These are phyloP conservation scores for Sigmodon hispidus DNA, from an alignment of 2,113 vertebrate species.

Conservation along the genomic window DNA sequence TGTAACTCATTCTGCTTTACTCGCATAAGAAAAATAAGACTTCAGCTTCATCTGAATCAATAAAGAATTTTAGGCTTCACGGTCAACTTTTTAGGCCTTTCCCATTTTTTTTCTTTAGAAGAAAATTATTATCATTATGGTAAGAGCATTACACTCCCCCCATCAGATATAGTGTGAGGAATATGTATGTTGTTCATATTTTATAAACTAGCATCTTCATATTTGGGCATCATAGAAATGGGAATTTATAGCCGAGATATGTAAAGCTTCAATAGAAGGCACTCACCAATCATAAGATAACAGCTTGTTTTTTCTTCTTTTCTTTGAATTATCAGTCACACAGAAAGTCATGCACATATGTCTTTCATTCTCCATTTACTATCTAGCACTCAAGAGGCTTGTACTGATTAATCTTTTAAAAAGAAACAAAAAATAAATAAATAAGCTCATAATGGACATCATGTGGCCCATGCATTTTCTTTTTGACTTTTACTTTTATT, in stretches of 20 bases:
- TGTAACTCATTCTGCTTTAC: neutral
- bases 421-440: neutral
- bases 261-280: neutral
- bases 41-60: neutral
- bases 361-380: too few relatives aligned
- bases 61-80: neutral
- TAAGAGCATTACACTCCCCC: neutral
- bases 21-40: neutral
- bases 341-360: neutral
- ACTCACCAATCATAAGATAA: neutral
- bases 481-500: neutral
- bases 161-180: neutral
- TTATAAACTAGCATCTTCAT: neutral
- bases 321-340: neutral
- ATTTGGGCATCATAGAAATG: neutral
- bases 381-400: neutral
- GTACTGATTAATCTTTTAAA: neutral
- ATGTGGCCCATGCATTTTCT: rapidly evolving
- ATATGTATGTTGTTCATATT: neutral
- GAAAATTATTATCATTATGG: neutral
- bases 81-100: neutral
- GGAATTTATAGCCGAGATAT: neutral
- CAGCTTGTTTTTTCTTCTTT: neutral
- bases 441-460: neutral
- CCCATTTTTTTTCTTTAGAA: conserved; percentile 17